A percentile compares a stretch with the other conserved stretches of the same genome.
Evolutionary conservation across 2,888 invertebrate genomes (phyloP).

Genomic region (Platycnemis pennipes): DNA sequence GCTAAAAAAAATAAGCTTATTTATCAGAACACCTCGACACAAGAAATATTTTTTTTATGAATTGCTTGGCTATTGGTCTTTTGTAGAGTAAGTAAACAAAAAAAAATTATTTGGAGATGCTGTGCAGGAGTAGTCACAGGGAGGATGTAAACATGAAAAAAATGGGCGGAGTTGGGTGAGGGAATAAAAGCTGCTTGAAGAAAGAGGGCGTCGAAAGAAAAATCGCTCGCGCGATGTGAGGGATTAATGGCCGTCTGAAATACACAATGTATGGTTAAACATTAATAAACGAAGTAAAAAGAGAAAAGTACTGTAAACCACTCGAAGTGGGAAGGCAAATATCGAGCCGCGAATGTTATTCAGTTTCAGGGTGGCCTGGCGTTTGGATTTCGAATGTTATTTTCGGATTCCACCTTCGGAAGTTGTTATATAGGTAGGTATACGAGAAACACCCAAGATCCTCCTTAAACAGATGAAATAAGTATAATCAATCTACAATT

Average conservation of each 20-base stretch:
- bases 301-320: background rate
- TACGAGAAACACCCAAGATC: background rate
- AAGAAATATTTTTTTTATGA: no score
- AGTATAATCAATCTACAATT: no score
- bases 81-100: no score
- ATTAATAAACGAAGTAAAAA: background rate
- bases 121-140: no score
- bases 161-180: background rate
- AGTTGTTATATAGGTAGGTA: no score
- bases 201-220: background rate
- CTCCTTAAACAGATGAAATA: background rate
- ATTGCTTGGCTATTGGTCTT: no score
- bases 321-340: background rate
- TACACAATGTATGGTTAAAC: background rate
- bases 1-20: no score
- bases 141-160: no score
- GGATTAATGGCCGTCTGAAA: background rate
- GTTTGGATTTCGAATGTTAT: background rate
- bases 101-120: no score
- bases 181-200: background rate
- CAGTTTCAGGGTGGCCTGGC: background rate
- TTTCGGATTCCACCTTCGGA: background rate
- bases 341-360: background rate
- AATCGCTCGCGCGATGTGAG: background rate
- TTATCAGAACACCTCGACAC: no score